phyloP scores from a whole-genome alignment of 2,113 vertebrate genomes.

The Cnemophilus loriae region DNA sequence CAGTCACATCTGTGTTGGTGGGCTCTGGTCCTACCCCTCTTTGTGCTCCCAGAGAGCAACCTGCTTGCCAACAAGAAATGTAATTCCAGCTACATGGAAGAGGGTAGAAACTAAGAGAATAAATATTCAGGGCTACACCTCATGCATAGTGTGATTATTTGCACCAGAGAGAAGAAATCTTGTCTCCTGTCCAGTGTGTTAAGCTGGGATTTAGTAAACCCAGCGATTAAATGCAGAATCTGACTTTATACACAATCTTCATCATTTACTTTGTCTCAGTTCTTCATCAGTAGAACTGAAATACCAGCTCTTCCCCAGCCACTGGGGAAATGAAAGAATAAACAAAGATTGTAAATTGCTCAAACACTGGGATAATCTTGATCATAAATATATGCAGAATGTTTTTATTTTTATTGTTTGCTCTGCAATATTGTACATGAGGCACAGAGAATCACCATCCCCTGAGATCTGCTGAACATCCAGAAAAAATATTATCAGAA shows the following conservation, averaged over 20 bases:
- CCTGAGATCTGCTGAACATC: background rate
- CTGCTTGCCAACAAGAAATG: background rate
- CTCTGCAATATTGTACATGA: background rate
- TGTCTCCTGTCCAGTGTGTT: background rate
- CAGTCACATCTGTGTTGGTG: background rate
- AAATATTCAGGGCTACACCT: background rate
- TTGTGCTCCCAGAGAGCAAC: background rate
- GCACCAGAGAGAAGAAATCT: background rate
- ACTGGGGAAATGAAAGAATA: conserved; percentile 39
- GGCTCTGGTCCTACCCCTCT: background rate
- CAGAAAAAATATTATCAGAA: background rate
- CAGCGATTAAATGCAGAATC: background rate
- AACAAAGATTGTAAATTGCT: conserved; percentile 38
- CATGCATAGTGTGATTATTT: background rate
- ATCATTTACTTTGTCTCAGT: background rate
- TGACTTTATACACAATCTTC: background rate
- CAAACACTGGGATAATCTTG: conserved; percentile 28
- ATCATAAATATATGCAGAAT: conserved; percentile 50
- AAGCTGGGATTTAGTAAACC: background rate
- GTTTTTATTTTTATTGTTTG: conserved; percentile 51
- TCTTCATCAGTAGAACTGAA: background rate
- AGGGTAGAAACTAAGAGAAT: background rate
- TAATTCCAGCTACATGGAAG: background rate
- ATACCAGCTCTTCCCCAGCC: background rate
- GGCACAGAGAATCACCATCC: background rate